These are phyloP conservation scores for Asarcornis scutulata DNA, from an alignment of 2,113 vertebrate species.

Conservation along the genomic window DNA sequence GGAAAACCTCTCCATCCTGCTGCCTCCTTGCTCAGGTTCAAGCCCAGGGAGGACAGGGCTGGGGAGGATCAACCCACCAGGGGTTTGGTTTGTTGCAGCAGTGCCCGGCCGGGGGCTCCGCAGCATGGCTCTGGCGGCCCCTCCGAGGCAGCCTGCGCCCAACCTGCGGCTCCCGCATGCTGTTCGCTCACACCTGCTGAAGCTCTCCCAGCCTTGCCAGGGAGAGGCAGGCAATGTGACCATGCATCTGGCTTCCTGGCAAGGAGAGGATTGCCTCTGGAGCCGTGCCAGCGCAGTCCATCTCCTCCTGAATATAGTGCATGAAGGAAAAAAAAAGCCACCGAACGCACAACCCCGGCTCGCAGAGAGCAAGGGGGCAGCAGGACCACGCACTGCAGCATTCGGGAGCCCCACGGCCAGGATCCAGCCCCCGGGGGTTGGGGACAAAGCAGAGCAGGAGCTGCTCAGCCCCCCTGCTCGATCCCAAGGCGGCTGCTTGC, in stretches of 20 bases:
- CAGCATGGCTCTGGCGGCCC: neutral
- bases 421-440: neutral
- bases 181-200: conserved; percentile 75
- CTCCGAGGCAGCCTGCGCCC: conserved; percentile 37
- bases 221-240: conserved; percentile 71
- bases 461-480: neutral
- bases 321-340: neutral
- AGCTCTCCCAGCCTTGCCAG: conserved; percentile 69
- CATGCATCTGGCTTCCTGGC: conserved; percentile 76
- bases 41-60: neutral
- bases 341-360: fast-evolving
- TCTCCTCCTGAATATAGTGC: conserved; percentile 59
- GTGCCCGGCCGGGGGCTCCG: neutral
- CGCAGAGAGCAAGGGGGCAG: fast-evolving
- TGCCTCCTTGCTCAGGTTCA: conserved; percentile 31
- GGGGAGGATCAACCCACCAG: neutral
- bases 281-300: neutral
- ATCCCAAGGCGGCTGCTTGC: neutral
- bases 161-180: conserved; percentile 65
- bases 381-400: fast-evolving
- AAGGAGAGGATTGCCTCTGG: conserved; percentile 60
- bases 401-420: neutral
- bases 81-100: fast-evolving
- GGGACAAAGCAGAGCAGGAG: fast-evolving
- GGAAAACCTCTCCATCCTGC: conserved; percentile 1